Evolutionary conservation across 2,797 vertebrate genomes (phyloP), one percentile per base, ranked within the genome.

Genomic region (Hephaestus fuliginosus): DNA sequence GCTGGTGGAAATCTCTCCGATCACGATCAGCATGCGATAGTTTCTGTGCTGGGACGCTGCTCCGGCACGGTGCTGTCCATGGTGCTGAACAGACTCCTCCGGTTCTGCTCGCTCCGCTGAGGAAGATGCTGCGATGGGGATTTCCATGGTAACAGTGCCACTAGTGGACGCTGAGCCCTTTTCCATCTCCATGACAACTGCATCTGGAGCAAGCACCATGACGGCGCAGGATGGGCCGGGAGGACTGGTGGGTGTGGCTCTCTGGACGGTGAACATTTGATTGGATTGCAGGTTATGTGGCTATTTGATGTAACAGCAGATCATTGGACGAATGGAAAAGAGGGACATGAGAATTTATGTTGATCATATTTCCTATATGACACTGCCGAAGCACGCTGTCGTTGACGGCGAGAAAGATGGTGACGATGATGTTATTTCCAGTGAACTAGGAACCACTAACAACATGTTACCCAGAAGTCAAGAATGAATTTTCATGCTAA

Each of bases 161-260:
- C 80, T 52, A 82, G 91, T 81, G 79, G 93, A 93, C 91, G 87
- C 89, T 48, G 91, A 92, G 94, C 90, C 83, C 75, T 90, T 93
- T 89, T 95, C 91, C 86, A 96, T 98, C 96, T 96, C 97, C 97
- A 98, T 98, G 94, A 97, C 96, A 97, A 98, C 97, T 89, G 92
- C 93, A 92, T 91, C 93, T 83, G 43, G 80, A 84, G 84, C 55
- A 2, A 78, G 86, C 74, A 90, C 87, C 88, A 79, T 89, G 88
- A 90, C 78, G 39, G 82, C 69, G 93, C 87, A 92, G 88, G 83
- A 86, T 65, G 86, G 61, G 76, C 39, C 70, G 85, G 89, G 46
- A 71, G 92, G 86, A 87, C 83, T 61, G 3, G 81, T 61, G 84
- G 94, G 91, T 67, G 92, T 70, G 89, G 87, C 87, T 90, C 68